Base-by-base conservation (phyloP, 2,113 vertebrate genomes). In the Hystrix brachyura region DNA sequence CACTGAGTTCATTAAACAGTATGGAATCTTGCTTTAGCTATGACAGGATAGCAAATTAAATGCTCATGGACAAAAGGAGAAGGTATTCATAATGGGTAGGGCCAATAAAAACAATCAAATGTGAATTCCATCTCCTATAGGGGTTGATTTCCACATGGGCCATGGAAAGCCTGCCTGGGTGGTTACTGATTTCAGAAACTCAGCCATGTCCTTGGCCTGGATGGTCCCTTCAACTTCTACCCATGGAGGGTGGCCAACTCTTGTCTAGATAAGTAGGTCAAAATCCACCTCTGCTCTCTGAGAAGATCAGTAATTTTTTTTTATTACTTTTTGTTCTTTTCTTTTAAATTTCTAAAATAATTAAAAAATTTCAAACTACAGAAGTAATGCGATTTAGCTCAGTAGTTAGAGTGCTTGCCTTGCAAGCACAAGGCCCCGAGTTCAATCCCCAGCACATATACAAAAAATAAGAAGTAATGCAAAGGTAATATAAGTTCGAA, bases 1-100 rank as follows among this genome's bases (percentile, higher is more conserved):
- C 94, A 91, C 89, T 92, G 94, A 51, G 18, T 74, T 94, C 93
- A 89, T 87, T 82, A 97, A 91, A 89, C 78, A 94, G 88, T 95
- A 62, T 94, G 93, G 72, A 94, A 94, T 97, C 83, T 94, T 92
- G 72, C 90, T 91, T 95, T 55, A 93, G 48, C 74, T 46, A 48
- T 83, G 64, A 91, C 86, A 87, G 46, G n/a, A 90, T 78, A 80
- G 74, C 86, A 96, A 94, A 94, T 85, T 83, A 88, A 96, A 83
- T 9, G 27, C 67, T 95, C 82, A 55, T 27, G 94, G 91, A 95
- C 76, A 87, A 94, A 91, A 92, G 81, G 43, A 93, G 71, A 51
- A 90, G 86, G 65, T 71, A 60, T 72, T 92, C 81, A 95, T 71
- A 46, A 78, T 32, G 65, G 65, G 79, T 55, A 88, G 62, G 86